phyloP scores from a whole-genome alignment of 2,888 invertebrate genomes.

The Machimus atricapillus region DNA sequence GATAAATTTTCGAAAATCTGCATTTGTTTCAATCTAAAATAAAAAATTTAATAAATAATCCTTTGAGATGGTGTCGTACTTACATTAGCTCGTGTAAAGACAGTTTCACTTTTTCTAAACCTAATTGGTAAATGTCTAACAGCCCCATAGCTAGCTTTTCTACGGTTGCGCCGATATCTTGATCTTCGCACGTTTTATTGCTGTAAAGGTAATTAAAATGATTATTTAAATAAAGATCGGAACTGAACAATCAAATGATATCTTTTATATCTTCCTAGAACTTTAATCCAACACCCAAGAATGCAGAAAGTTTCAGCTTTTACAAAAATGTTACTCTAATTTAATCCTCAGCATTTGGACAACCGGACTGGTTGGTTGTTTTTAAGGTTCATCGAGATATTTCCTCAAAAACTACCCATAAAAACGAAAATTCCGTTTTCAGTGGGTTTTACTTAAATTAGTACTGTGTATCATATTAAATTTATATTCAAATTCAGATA shows the following conservation, averaged over 20 bases:
- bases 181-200: background rate
- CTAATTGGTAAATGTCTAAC: slow-evolving; percentile 56
- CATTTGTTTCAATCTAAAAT: slow-evolving; percentile 57
- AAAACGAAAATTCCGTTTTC: no score
- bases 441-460: no score
- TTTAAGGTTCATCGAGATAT: no score
- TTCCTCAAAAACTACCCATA: no score
- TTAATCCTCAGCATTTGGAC: no score
- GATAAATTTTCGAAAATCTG: slow-evolving; percentile 60
- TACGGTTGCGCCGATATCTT: background rate
- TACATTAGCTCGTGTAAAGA: slow-evolving; percentile 56
- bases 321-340: no score
- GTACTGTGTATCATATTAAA: no score
- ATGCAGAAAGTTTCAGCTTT: no score
- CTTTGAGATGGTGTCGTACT: slow-evolving; percentile 49
- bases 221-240: background rate
- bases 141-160: slow-evolving; percentile 54
- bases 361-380: no score
- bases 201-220: background rate
- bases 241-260: background rate
- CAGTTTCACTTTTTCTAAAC: slow-evolving; percentile 53
- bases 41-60: background rate
- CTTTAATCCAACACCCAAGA: background rate
- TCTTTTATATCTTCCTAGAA: background rate
- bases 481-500: background rate